Evolutionary conservation across 2,888 invertebrate genomes (phyloP).

Genomic region (Zaprionus bogoriensis): DNA sequence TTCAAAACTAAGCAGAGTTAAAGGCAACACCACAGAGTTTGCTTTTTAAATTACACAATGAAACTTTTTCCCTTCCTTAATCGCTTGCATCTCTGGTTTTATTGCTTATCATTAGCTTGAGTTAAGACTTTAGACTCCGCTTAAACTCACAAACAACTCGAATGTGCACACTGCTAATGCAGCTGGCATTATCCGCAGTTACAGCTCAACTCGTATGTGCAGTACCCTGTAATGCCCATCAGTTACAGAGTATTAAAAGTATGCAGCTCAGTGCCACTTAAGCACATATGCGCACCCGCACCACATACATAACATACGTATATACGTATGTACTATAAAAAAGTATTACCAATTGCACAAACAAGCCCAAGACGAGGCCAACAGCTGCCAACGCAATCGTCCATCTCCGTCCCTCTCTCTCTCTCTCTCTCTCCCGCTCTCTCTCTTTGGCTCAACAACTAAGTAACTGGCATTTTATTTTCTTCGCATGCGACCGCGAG

Average conservation of each 20-base stretch:
- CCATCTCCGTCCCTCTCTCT: neutral
- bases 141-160: neutral
- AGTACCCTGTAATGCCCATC: conserved; percentile 6
- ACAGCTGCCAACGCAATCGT: conserved; percentile 11
- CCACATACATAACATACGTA: conserved; percentile 8
- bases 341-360: conserved; percentile 47
- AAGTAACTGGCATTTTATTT: conserved; percentile 73
- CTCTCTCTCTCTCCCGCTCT: neutral
- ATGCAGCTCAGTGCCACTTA: conserved; percentile 11
- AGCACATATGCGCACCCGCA: conserved; percentile 4
- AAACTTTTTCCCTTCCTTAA: neutral
- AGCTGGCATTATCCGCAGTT: neutral
- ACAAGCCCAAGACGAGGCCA: conserved; percentile 34
- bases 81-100: neutral
- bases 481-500: conserved; percentile 48
- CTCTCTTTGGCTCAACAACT: conserved; percentile 34
- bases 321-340: conserved; percentile 14
- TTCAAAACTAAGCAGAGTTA: no score
- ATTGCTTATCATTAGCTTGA: neutral
- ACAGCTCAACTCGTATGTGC: conserved; percentile 1
- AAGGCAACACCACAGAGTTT: no score
- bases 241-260: conserved; percentile 15
- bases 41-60: no score
- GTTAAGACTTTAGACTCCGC: neutral
- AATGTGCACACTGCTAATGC: conserved; percentile 1